Base-by-base conservation (phyloP, 2,797 vertebrate genomes). In the Zenarchopterus dispar region DNA sequence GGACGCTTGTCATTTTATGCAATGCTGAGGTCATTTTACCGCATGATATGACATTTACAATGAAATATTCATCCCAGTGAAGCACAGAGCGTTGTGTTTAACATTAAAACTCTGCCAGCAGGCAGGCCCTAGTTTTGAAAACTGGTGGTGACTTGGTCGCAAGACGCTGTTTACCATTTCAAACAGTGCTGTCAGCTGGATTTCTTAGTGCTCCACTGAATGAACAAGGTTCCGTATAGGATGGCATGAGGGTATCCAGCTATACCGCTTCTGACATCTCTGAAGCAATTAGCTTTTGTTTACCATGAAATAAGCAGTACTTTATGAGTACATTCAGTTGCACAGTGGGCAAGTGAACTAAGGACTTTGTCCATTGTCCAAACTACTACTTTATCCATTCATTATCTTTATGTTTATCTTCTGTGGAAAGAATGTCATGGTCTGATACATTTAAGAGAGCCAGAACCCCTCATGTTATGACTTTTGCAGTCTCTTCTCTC, bases 61-160 rank as follows among this genome's bases (percentile, higher is more conserved):
- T 85, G 66, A 86, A 87, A 90, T 86, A 88, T 90, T 90, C 77
- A 81, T 88, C 77, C 50, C 45, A 55, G 61, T 63, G 63, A 70
- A 61, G 69, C 60, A 67, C 77, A 68, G 73, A 61, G 72, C 21
- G 55, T 67, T 81, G 80, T 90, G 79, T 77, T 84, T 86, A 85
- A 85, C 81, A 85, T 83, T 73, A 75, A 85, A 87, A 84, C 60
- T 78, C 84, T 31, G 73, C 80, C 88, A 85, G 81, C 70, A 68
- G 79, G 77, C 71, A 68, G 77, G 71, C 72, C 83, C 70, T 44
- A 41, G 75, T 81, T 80, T 64, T 58, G 51, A 70, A 76, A 73
- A 62, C 53, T 63, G 77, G 73, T 62, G 65, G 57, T 56, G 74
- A 73, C 82, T 63, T 70, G 61, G 72, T 86, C 70, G 61, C 73